phyloP scores from a whole-genome alignment of 2,113 vertebrate species.

The Phalacrocorax pelagicus region DNA sequence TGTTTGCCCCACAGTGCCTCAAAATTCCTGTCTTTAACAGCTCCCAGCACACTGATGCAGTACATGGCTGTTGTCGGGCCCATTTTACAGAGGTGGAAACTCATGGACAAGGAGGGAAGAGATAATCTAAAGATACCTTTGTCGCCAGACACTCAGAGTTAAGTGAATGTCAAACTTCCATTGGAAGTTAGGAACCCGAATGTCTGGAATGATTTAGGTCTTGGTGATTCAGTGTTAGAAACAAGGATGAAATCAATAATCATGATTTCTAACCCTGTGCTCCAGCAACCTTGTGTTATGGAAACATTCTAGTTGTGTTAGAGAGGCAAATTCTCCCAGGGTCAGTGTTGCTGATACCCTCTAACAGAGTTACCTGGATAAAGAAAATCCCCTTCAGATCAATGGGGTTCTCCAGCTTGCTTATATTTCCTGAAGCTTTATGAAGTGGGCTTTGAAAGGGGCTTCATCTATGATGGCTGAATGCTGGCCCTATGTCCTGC shows the following conservation, averaged over 20 bases:
- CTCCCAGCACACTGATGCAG: neutral
- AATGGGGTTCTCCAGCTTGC: neutral
- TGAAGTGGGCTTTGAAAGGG: neutral
- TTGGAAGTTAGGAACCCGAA: neutral
- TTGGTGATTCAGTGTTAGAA: neutral
- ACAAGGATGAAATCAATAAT: neutral
- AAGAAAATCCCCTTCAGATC: constrained; percentile 1
- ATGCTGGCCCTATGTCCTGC: neutral
- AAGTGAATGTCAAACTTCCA: neutral
- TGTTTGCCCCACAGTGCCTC: neutral
- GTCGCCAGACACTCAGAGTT: neutral
- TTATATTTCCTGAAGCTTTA: neutral
- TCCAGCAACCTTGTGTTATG: neutral
- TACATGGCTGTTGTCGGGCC: neutral
- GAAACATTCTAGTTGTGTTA: neutral
- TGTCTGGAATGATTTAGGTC: neutral
- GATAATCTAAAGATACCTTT: neutral
- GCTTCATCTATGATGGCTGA: accelerated
- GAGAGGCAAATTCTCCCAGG: neutral
- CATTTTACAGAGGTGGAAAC: neutral
- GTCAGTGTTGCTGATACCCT: neutral
- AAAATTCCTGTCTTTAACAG: neutral
- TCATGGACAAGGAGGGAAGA: neutral
- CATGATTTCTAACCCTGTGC: neutral
- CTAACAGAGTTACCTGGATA: neutral